A percentile compares a stretch with the other conserved stretches of the same genome.
These are phyloP conservation scores for Apocheima hispidaria DNA, from an alignment of 2,888 invertebrate species.

Conservation along the genomic window DNA sequence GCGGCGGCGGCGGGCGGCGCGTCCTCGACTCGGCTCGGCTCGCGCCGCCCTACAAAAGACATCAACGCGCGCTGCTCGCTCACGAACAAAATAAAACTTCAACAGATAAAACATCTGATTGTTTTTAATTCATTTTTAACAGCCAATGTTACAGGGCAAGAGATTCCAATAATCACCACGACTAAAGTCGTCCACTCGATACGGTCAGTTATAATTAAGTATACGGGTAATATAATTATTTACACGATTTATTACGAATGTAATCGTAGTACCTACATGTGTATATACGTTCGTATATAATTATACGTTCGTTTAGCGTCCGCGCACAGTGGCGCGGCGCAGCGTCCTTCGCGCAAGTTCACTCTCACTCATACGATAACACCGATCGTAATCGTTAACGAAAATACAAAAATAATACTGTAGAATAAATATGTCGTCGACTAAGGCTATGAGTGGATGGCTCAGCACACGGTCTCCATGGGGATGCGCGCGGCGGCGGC, in stretches of 20 bases:
- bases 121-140: slow-evolving; percentile 66
- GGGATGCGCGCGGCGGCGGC: slow-evolving; percentile 78
- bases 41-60: slow-evolving; percentile 56
- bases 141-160: slow-evolving; percentile 74
- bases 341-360: slow-evolving; percentile 40
- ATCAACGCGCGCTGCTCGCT: slow-evolving; percentile 60
- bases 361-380: slow-evolving; percentile 46
- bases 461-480: slow-evolving; percentile 88
- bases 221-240: neutral
- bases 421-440: slow-evolving; percentile 66
- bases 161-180: slow-evolving; percentile 50
- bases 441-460: slow-evolving; percentile 45
- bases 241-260: neutral
- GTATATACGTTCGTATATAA: no score
- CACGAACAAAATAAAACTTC: slow-evolving; percentile 38
- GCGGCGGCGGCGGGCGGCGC: neutral
- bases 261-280: no score
- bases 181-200: slow-evolving; percentile 32
- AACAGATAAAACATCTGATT: slow-evolving; percentile 15
- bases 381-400: slow-evolving; percentile 63
- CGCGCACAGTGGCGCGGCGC: neutral
- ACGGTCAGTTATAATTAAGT: slow-evolving; percentile 5
- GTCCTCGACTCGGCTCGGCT: no score
- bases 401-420: slow-evolving; percentile 80
- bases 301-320: neutral